Evolutionary conservation across 2,888 invertebrate genomes (phyloP).

Genomic region (Keiferia lycopersicella): DNA sequence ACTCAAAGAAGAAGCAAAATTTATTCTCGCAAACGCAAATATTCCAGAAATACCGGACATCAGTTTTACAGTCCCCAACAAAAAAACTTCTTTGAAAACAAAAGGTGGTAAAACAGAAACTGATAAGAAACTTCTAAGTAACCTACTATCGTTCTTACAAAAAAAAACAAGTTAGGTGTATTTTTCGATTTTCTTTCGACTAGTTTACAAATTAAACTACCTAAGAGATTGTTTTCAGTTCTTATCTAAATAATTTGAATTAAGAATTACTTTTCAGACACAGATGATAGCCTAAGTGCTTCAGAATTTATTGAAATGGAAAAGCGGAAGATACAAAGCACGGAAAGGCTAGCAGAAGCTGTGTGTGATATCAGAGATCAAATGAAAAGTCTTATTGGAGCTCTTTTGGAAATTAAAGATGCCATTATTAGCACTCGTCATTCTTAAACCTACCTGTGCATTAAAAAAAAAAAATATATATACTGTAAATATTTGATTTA

Average conservation of each 20-base stretch:
- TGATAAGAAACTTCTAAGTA: background rate
- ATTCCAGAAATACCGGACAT: background rate
- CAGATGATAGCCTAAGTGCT: constrained; percentile 51
- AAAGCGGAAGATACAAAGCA: constrained; percentile 48
- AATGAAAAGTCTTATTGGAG: background rate
- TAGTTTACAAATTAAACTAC: no score
- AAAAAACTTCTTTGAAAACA: background rate
- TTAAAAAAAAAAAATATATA: no score
- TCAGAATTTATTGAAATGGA: constrained; percentile 51
- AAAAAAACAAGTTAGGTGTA: no score
- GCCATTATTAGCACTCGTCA: background rate
- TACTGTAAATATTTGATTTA: no score
- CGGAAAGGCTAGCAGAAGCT: constrained; percentile 44
- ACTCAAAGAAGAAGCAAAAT: background rate
- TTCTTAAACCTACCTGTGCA: background rate
- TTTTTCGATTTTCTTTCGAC: no score
- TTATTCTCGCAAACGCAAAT: background rate
- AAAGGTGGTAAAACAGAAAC: background rate
- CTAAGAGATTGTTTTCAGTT: no score
- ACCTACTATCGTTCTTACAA: no score
- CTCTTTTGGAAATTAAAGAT: background rate
- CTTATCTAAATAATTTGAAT: no score
- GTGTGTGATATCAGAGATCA: constrained; percentile 30
- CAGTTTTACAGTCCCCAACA: background rate
- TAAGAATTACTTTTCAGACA: constrained; percentile 32